phyloP scores from a whole-genome alignment of 1,140 invertebrate species.

The Drosophila athabasca region DNA sequence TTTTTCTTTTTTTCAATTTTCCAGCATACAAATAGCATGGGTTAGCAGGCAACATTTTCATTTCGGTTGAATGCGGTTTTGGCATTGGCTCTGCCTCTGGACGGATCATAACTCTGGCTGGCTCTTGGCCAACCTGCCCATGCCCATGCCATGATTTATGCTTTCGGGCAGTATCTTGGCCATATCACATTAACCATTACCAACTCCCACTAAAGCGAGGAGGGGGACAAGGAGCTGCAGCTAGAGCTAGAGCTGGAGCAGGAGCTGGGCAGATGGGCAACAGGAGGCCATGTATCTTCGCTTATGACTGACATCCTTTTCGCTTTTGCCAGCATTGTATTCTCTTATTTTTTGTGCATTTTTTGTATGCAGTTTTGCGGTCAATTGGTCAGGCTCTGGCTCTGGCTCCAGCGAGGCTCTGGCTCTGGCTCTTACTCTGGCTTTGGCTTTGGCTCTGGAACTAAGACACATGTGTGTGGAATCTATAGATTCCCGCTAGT shows the following conservation, averaged over 20 bases:
- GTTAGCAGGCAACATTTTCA: constrained; percentile 60
- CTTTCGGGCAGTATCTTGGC: constrained; percentile 64
- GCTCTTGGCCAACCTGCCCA: constrained; percentile 48
- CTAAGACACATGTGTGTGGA: constrained; percentile 42
- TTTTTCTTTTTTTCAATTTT: constrained; percentile 41
- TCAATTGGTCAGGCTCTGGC: constrained; percentile 68
- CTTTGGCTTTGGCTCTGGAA: constrained; percentile 1
- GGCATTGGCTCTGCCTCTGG: background rate
- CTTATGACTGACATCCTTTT: constrained; percentile 81
- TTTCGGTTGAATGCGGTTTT: constrained; percentile 51
- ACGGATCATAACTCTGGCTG: constrained; percentile 53
- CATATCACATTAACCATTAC: constrained; percentile 77
- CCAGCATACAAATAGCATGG: constrained; percentile 58
- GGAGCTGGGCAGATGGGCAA: constrained; percentile 35
- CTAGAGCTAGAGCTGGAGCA: constrained; percentile 8
- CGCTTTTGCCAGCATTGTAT: constrained; percentile 73
- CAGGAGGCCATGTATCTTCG: constrained; percentile 70
- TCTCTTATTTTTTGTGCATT: constrained; percentile 35
- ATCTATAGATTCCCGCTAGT: constrained; percentile 46
- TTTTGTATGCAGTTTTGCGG: constrained; percentile 55
- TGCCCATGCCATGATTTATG: constrained; percentile 57
- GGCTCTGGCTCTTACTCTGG: background rate
- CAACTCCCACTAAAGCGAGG: constrained; percentile 58
- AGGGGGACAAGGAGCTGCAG: constrained; percentile 7
- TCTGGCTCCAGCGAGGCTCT: background rate